phyloP scores from a whole-genome alignment of 2,113 vertebrate species.

The Prietella phreatophila region DNA sequence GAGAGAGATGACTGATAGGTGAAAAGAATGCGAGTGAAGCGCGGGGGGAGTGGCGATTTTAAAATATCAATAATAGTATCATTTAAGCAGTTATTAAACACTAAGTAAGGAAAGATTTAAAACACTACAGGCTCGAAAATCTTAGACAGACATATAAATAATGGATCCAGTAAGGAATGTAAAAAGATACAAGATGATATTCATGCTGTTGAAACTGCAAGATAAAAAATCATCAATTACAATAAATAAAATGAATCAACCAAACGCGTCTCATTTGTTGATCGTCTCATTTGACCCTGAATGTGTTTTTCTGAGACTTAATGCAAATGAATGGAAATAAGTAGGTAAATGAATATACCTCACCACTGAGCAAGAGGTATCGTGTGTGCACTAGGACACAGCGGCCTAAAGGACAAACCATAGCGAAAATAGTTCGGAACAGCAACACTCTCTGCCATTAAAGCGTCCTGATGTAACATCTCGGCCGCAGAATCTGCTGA shows the following conservation, averaged over 20 bases:
- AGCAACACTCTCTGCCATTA: neutral
- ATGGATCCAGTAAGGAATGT: too few species aligned
- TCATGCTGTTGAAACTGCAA: neutral
- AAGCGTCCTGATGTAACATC: conserved; percentile 13
- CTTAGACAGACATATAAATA: too few species aligned
- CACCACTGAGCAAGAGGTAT: neutral
- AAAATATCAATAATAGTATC: conserved; percentile 20
- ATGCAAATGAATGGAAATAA: conserved; percentile 24
- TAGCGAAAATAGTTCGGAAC: neutral
- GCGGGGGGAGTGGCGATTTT: neutral
- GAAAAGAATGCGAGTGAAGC: too few species aligned
- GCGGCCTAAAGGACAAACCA: neutral
- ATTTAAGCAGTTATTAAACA: neutral
- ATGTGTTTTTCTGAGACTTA: conserved; percentile 19
- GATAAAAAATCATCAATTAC: neutral
- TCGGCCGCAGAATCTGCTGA: conserved; percentile 35
- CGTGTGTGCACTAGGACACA: neutral
- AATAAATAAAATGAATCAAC: neutral
- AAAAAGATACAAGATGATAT: neutral
- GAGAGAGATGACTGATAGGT: neutral
- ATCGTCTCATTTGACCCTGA: conserved; percentile 19
- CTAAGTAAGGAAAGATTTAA: neutral
- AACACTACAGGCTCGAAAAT: neutral
- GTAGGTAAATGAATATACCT: conserved; percentile 17
- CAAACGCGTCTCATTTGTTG: neutral